Evolutionary conservation across 1,140 invertebrate genomes (phyloP), one percentile per base, ranked within the genome.

Genomic region (Sminthurinus signatus): DNA sequence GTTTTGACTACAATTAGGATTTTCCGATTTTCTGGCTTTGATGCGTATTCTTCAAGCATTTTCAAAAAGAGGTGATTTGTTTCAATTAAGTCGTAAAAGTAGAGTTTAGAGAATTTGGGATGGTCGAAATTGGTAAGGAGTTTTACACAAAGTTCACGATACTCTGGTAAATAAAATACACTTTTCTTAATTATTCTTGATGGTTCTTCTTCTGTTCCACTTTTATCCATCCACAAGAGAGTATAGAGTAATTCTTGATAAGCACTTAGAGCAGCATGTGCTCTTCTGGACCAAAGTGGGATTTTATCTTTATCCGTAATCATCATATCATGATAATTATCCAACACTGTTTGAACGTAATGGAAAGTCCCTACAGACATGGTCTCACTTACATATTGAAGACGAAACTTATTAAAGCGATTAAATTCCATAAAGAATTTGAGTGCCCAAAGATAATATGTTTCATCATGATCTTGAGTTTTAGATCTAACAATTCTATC

Each of bases 341-440:
- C 89, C 79, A 97, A 84, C 77, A 93, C 86, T 70, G 88, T 88
- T 79, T 97, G 92, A 4, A 96, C 86, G 75, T 91, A 91, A 77
- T 97, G 92, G 77, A 98, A 96, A 64, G 86, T 85, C 61, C 87
- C 83, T 0, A 91, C 85, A n/a, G 87, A 87, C 81, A 96, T 84
- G 10, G 91, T 93, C 81, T 64, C 60, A 57, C 63, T 65, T 27
- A 68, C 78, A 81, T 78, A 91, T 77, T 93, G 91, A 66, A 95
- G 84, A 78, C 89, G 83, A 74, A 93, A 91, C 48, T 81, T 86
- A 72, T 86, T 82, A 73, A 85, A 80, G 68, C 95, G 84, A 82
- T 95, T 96, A 78, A 98, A 97, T 78, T 96, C 90, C 91, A 97
- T 95, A 76, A 97, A 98, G 79, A 97, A 98, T 74, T 87, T 85